Conservation (phyloP, 2,797 vertebrate species). For the Galaxias olidus region DNA sequence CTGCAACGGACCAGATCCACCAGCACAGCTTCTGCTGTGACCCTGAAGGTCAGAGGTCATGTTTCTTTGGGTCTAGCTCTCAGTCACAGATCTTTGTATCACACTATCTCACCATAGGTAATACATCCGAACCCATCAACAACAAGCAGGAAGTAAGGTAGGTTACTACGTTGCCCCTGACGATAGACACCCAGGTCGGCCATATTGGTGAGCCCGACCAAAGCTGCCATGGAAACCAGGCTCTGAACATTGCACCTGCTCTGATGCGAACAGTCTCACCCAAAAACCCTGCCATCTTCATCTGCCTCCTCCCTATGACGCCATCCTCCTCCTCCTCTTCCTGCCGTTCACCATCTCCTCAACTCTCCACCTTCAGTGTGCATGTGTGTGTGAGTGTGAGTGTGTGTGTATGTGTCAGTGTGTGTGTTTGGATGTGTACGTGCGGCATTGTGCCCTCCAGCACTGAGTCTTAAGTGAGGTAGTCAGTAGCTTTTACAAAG, state of each 20-base stretch:
- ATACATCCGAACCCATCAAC: too few species aligned
- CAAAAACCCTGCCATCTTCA: constrained; percentile 28
- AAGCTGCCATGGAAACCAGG: too few species aligned
- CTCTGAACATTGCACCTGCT: too few species aligned
- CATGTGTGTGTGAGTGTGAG: constrained; percentile 26
- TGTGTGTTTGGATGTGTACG: constrained; percentile 3
- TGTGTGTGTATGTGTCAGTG: constrained; percentile 9
- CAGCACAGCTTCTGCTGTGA: constrained; percentile 24
- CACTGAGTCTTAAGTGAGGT: constrained; percentile 64
- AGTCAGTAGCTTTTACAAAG: constrained; percentile 69
- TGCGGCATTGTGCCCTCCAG: constrained; percentile 52
- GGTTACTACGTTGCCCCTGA: too few species aligned
- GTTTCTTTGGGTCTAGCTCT: too few species aligned
- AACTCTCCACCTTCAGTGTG: constrained; percentile 16
- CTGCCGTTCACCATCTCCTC: constrained; percentile 17
- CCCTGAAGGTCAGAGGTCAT: too few species aligned
- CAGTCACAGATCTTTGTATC: too few species aligned
- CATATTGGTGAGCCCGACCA: too few species aligned
- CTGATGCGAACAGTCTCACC: constrained; percentile 19
- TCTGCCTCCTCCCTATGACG: constrained; percentile 21
- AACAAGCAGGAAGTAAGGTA: too few species aligned
- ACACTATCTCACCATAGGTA: too few species aligned
- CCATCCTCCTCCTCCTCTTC: constrained; percentile 11
- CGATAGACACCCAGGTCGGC: too few species aligned
- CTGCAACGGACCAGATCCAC: constrained; percentile 13